Evolutionary conservation across 2,888 invertebrate species (phyloP).

Genomic region (Pristionchus entomophagus): DNA sequence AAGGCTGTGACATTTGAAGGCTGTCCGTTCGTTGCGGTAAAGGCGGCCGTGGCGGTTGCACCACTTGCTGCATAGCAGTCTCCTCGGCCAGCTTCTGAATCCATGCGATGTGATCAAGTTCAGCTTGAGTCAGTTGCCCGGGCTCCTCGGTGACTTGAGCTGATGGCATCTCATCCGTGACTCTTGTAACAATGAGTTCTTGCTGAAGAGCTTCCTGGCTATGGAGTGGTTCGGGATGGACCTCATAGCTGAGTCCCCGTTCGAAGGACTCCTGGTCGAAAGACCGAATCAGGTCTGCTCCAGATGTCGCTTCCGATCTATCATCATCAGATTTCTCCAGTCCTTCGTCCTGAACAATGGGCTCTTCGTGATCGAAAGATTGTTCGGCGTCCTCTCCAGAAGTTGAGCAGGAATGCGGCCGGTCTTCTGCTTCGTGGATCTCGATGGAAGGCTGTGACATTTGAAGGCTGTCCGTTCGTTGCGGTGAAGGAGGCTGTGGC

Average conservation of each 20-base stretch:
- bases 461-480: neutral
- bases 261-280: conserved; percentile 47
- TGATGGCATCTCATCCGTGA: too few relatives aligned
- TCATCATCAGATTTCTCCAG: neutral
- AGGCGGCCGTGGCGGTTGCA: neutral
- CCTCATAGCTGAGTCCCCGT: neutral
- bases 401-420: conserved; percentile 15
- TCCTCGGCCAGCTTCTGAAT: conserved; percentile 55
- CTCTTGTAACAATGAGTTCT: neutral
- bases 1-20: neutral
- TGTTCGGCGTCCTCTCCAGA: conserved; percentile 48
- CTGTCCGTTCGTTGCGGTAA: neutral
- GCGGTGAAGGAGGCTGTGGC: neutral
- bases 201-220: conserved; percentile 20
- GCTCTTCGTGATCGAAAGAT: conserved; percentile 38
- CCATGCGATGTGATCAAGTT: conserved; percentile 56
- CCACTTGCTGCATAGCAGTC: conserved; percentile 51
- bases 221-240: neutral
- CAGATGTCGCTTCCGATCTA: neutral
- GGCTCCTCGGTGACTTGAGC: neutral
- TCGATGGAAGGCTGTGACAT: neutral
- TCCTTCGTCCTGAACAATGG: neutral
- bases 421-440: neutral
- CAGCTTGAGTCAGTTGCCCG: conserved; percentile 53
- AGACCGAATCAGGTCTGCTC: conserved; percentile 19